Evolutionary conservation across 1,140 invertebrate genomes (phyloP).

Genomic region (Orius insidiosus): DNA sequence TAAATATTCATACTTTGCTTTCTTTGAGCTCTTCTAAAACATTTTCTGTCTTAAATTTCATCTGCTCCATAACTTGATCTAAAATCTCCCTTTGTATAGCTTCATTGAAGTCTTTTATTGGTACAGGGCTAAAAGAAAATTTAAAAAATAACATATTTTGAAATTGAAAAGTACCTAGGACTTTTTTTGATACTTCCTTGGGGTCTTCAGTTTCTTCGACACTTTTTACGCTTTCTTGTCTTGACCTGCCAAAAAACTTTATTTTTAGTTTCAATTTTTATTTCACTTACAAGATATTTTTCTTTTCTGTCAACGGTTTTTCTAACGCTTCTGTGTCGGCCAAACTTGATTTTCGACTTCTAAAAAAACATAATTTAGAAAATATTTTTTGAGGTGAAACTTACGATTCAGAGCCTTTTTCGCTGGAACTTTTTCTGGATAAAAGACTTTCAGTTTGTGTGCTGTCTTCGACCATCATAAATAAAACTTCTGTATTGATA

Average conservation of each 20-base stretch:
- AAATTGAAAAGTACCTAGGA: too few relatives aligned
- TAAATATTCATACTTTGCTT: conserved; percentile 2
- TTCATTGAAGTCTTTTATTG: conserved; percentile 37
- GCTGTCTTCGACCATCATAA: background rate
- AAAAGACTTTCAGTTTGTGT: background rate
- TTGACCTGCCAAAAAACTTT: too few relatives aligned
- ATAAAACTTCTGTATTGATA: background rate
- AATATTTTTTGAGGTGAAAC: background rate
- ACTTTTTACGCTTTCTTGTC: too few relatives aligned
- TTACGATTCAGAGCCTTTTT: conserved; percentile 7
- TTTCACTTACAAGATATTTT: background rate
- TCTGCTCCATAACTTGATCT: conserved; percentile 3
- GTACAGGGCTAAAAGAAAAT: conserved; percentile 45
- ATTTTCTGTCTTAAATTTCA: conserved; percentile 7
- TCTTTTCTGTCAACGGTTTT: conserved; percentile 4
- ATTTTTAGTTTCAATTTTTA: too few relatives aligned
- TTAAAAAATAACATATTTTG: conserved; percentile 5
- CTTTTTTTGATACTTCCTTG: too few relatives aligned
- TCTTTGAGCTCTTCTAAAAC: conserved; percentile 6
- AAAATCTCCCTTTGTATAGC: too few relatives aligned
- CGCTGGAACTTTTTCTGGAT: background rate
- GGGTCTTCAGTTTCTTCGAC: too few relatives aligned
- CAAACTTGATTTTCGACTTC: conserved; percentile 4
- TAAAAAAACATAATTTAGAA: conserved; percentile 7
- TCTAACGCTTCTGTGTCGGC: conserved; percentile 1